These are phyloP conservation scores for Pseudochaenichthys georgianus DNA, from an alignment of 2,797 vertebrate genomes.

Conservation along the genomic window DNA sequence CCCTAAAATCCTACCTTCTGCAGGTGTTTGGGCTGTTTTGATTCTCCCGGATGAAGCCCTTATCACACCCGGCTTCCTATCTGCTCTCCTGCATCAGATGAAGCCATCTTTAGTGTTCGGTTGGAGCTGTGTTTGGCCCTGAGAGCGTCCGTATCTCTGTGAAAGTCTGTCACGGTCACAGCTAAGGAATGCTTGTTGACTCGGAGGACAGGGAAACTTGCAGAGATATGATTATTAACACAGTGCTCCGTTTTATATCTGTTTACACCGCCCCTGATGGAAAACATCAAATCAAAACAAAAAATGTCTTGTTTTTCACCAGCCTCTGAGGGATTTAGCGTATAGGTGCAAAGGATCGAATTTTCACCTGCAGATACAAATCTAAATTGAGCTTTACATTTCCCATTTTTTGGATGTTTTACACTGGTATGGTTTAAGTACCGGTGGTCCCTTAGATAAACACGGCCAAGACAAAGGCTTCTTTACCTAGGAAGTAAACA, in stretches of 20 bases:
- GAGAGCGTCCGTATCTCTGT: conserved; percentile 35
- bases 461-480: not conserved
- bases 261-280: conserved; percentile 35
- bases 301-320: conserved; percentile 40
- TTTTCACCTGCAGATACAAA: conserved; percentile 33
- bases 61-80: conserved; percentile 34
- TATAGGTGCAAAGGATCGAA: conserved; percentile 6
- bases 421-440: conserved; percentile 1
- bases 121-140: conserved; percentile 20
- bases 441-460: conserved; percentile 6
- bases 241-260: conserved; percentile 44
- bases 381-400: conserved; percentile 21
- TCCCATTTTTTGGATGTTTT: conserved; percentile 15
- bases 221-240: conserved; percentile 60
- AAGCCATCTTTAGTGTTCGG: conserved; percentile 42
- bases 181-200: conserved; percentile 54
- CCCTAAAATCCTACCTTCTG: conserved; percentile 10
- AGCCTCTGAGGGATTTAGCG: conserved; percentile 26
- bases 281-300: not conserved
- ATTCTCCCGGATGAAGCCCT: conserved; percentile 55
- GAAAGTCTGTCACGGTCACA: conserved; percentile 55
- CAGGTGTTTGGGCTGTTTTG: conserved; percentile 61
- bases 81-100: conserved; percentile 42
- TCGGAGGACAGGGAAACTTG: conserved; percentile 42
- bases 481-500: not conserved